Conservation (phyloP, 2,888 invertebrate species). For the Glyphotaelius pellucidus region DNA sequence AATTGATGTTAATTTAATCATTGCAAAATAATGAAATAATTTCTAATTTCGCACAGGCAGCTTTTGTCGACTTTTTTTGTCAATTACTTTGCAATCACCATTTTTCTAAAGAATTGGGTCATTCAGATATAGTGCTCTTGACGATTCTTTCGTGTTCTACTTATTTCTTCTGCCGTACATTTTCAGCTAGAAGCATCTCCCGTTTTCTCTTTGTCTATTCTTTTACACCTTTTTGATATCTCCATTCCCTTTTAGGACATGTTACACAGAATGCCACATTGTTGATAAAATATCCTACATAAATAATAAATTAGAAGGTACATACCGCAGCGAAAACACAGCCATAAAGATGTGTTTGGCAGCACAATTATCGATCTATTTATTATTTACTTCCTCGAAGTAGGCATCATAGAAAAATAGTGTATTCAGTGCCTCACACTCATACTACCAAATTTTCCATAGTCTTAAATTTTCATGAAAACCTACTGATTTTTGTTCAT, state of each 20-base stretch:
- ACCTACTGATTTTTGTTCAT: no score
- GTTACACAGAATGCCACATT: not conserved
- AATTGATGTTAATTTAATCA: no score
- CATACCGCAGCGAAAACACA: not conserved
- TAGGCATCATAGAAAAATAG: not conserved
- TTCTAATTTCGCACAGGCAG: not conserved
- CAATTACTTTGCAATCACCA: not conserved
- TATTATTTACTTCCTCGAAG: no score
- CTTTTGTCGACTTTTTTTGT: not conserved
- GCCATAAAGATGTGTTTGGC: not conserved
- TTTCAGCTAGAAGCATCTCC: slow-evolving; percentile 19
- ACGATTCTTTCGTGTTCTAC: not conserved
- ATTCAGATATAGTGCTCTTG: not conserved
- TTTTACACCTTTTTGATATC: slow-evolving; percentile 15
- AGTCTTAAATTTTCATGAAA: no score
- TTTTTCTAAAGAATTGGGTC: not conserved
- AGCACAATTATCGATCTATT: not conserved
- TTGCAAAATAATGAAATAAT: not conserved
- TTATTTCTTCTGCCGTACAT: not conserved
- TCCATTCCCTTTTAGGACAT: not conserved
- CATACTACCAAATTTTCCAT: no score
- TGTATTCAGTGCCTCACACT: not conserved
- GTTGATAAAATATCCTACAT: not conserved
- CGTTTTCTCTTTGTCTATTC: slow-evolving; percentile 29
- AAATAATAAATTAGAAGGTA: not conserved